Evolutionary conservation across 23 tunicate genomes (phyloP).

Genomic region (Phallusia fumigata): DNA sequence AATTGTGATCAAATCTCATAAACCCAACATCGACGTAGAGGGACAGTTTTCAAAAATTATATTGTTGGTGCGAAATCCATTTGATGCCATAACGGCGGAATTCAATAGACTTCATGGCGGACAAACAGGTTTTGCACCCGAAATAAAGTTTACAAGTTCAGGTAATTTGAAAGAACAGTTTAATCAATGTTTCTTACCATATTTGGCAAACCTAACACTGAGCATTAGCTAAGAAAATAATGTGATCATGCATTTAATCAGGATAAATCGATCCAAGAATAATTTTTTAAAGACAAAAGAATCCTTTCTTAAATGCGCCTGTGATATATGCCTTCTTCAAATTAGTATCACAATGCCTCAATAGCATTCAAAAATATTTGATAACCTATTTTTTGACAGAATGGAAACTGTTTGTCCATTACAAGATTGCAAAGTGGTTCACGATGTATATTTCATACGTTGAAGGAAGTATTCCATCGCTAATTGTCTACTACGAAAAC

Average conservation of each 20-base stretch:
- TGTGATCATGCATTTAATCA: no score
- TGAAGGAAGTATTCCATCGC: not conserved
- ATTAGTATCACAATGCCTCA: no score
- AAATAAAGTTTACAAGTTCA: not conserved
- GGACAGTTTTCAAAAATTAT: conserved; percentile 34
- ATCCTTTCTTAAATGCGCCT: no score
- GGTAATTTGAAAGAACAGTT: no score
- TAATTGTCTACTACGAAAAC: conserved; percentile 36
- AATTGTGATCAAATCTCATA: conserved; percentile 57
- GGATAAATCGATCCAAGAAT: no score
- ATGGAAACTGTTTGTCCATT: conserved; percentile 34
- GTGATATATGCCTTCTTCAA: no score
- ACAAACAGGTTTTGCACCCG: conserved; percentile 35
- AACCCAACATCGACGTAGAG: not conserved
- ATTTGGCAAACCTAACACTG: no score
- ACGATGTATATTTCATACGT: not conserved
- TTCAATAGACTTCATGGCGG: conserved; percentile 46
- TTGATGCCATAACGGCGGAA: conserved; percentile 64
- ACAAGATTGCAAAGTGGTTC: conserved; percentile 34
- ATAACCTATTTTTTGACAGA: conserved; percentile 14
- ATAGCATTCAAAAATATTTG: no score
- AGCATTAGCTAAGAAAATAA: no score
- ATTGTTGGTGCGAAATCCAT: conserved; percentile 56
- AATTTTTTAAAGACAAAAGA: no score
- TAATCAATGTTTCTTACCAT: no score